Evolutionary conservation across 2,113 vertebrate species (phyloP), one percentile per base, ranked within the genome.

Genomic region (Nanger granti): DNA sequence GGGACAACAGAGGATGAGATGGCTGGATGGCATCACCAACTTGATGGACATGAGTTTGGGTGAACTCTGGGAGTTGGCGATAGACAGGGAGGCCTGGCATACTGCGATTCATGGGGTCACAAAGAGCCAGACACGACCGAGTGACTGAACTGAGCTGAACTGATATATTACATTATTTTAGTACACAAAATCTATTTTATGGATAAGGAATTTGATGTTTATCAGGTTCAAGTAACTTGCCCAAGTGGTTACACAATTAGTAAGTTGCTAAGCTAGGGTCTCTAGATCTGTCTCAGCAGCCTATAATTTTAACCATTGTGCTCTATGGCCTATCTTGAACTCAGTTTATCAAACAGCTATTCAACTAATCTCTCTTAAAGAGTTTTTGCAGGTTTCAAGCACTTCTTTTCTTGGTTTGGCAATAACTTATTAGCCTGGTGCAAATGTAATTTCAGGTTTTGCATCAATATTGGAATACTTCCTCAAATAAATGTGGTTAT

Each of bases 331-430:
- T 55, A 47, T 57, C 64, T 93, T 57, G 20, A 47, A 49, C 7
- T 87, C 73, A 80, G 14, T 47, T 97, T 57, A 85, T 87, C 44
- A 95, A 79, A 79, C 5, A 92, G 41, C 44, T 79, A 13, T 64
- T 64, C 28, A 69, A 18, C 55, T 66, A 89, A 84, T 1, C 12
- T 84, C 31, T 55, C 88, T 97, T n/a, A 49, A 89, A 89, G 54
- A 79, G 5, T 83, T 80, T 31, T 79, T 2, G 4, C 4, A 69
- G 29, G 34, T 60, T 69, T 87, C 89, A 91, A 91, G 82, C 90
- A 41, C 5, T 83, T 69, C 28, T 92, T 87, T 92, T 55, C 37
- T 37, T 80, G 6, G 31, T 5, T 44, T 69, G 49, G 60, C 26
- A 87, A 52, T 73, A 62, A 49, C 26, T 87, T 88, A 14, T 26